Evolutionary conservation across 1,140 invertebrate species (phyloP).

Genomic region (Cataglyphis hispanica): DNA sequence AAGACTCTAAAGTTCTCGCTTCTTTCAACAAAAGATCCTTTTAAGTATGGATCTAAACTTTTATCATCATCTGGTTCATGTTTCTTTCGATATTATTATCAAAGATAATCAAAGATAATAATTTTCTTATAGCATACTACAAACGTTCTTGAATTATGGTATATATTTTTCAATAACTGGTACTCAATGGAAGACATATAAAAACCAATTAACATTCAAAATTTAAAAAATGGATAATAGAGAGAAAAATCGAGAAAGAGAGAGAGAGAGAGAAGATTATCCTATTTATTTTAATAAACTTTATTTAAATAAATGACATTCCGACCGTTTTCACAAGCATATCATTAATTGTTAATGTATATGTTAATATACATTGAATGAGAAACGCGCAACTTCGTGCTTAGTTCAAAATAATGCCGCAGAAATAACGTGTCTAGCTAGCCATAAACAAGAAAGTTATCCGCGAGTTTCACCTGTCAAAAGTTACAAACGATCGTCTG

Average conservation of each 20-base stretch:
- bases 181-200: constrained; percentile 28
- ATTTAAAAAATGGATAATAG: neutral
- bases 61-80: neutral
- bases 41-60: constrained; percentile 23
- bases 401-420: constrained; percentile 5
- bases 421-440: constrained; percentile 6
- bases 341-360: neutral
- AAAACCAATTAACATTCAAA: neutral
- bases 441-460: constrained; percentile 34
- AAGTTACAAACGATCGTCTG: constrained; percentile 51
- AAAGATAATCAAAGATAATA: too few species aligned
- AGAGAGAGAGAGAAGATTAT: neutral
- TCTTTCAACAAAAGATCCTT: constrained; percentile 23
- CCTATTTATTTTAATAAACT: neutral
- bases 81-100: neutral
- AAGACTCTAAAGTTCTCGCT: neutral
- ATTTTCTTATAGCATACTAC: too few species aligned
- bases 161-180: neutral
- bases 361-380: neutral
- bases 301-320: neutral
- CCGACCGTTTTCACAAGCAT: neutral
- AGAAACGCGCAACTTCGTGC: constrained; percentile 5
- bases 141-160: neutral
- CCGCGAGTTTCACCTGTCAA: constrained; percentile 40
- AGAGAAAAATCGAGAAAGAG: neutral